Evolutionary conservation across 2,888 invertebrate species (phyloP), one percentile per base, ranked within the genome.

Genomic region (Drosophila formosana): DNA sequence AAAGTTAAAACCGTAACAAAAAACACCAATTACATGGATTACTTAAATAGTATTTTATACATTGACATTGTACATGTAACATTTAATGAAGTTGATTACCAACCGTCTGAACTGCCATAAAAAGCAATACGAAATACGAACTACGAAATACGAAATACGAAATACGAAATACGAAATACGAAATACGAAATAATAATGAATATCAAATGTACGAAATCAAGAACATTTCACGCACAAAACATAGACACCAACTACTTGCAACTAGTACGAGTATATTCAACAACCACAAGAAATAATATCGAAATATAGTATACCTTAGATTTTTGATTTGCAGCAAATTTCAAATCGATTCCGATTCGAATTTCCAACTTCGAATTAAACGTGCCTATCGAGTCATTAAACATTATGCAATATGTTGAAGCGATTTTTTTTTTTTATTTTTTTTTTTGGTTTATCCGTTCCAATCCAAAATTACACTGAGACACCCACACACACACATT

Each of bases 31-130:
- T 58, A 52, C 67, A 69, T 58, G 34, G 30, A 53, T 52, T 51
- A 43, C 57, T 26, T 60, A 53, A 41, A 45, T 57, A 61, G 47
- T 62, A 73, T 78, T 75, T 80, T 76, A 58, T 73, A 80, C 61
- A 58, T 77, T 52, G 58, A 49, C 52, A 72, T 68, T 63, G 49
- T 47, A 50, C 49, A 71, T 66, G 52, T 34, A 50, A 66, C 43
- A 65, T 64, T 57, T 39, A 56, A 77, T 62, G 43, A 74, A 51
- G 57, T 61, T 64, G 39, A 77, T 65, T 62, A 61, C 39, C 63
- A 80, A 88, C 80, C 75, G 80, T 74, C 79, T 83, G 74, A 84
- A 86, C 89, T 89, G 87, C 84, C 84, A 86, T 71, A 67, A 78
- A 68, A 87, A 88, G 87, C 87, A 86, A 86, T 88, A 80, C 64